Base-by-base conservation (phyloP, 2,888 invertebrate species). In the Allacma fusca region DNA sequence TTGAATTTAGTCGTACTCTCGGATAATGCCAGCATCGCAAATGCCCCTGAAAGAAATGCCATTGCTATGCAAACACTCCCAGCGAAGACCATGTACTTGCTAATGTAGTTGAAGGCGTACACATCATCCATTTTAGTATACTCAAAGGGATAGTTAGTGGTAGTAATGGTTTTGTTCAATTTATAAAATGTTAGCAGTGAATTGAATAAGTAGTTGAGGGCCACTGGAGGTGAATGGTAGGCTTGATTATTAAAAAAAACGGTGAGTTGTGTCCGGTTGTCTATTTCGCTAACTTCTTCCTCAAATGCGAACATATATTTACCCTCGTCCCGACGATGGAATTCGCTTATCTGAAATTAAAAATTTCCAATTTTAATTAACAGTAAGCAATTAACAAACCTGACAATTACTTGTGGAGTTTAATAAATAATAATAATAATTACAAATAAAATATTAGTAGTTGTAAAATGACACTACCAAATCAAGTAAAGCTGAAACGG, bases 161-260 rank as follows among this genome's bases (percentile, higher is more conserved):
- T 86, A 21, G 85, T 85, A 0, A 90, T 88, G 0, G 85, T 85
- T 1, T 88, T 86, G 1, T 84, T 78, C 13, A 65, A 7, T 0
- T 80, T 68, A 0, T 87, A 86, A 71, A 83, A 81, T 83, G 87
- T 88, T 0, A 92, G 88, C 57, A 93, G 85, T 0, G 92, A 90
- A 79, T 90, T 89, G 83, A 93, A 89, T 0, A 91, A 87, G 19
- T 91, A 86, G 65, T 90, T 89, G 2, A 94, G 86, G 0, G 93
- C 89, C 0, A 91, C 88, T 0, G 92, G 91, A 0, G 92, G 90
- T 70, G 91, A 90, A 85, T 95, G 94, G 84, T 90, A 91, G 0
- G 93, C 92, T 85, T 93, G 92, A 85, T 93, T 93, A 85, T 94
- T 94, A 86, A 93, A 92, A 19, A 44, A 70, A 44, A 19, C 13